Percentiles rank a stretch among this genome's conserved stretches.
These are phyloP conservation scores for Synodontis membranacea DNA, from an alignment of 2,113 vertebrate species.

Conservation along the genomic window DNA sequence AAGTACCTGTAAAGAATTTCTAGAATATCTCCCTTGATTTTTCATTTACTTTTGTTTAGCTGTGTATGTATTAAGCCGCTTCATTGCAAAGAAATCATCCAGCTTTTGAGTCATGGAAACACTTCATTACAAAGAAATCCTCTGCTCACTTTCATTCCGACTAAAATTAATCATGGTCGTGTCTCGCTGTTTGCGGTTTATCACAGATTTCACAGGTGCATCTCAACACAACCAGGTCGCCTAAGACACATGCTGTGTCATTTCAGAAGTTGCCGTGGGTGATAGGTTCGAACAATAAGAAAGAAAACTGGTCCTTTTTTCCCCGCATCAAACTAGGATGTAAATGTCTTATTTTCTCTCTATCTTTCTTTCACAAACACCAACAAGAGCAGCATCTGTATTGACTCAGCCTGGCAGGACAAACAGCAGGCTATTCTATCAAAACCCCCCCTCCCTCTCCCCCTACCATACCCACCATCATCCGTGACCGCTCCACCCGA, in stretches of 20 bases:
- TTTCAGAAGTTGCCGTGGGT: conserved; percentile 35
- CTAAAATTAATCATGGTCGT: background rate
- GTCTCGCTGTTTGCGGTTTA: conserved; percentile 1
- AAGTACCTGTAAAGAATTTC: conserved; percentile 54
- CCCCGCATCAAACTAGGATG: conserved; percentile 34
- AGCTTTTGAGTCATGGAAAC: background rate
- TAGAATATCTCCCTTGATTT: background rate
- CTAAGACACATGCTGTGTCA: background rate
- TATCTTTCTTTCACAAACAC: conserved; percentile 14
- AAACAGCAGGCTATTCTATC: conserved; percentile 48
- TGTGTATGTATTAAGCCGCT: background rate
- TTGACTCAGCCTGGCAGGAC: conserved; percentile 42
- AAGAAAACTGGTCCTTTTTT: conserved; percentile 36
- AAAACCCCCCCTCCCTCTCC: conserved; percentile 1
- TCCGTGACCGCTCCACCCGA: conserved; percentile 41
- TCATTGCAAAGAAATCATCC: background rate
- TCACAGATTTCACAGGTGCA: background rate
- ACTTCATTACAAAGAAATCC: background rate
- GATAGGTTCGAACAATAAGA: conserved; percentile 32
- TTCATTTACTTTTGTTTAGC: background rate
- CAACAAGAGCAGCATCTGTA: conserved; percentile 58
- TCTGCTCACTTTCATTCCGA: background rate
- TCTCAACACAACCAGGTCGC: conserved; percentile 8
- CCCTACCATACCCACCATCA: conserved; percentile 13
- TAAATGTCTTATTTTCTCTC: conserved; percentile 20